A percentile compares a stretch with the other conserved stretches of the same genome.
These are phyloP conservation scores for Hippopotamyrus pictus DNA, from an alignment of 2,797 vertebrate species.

Conservation along the genomic window DNA sequence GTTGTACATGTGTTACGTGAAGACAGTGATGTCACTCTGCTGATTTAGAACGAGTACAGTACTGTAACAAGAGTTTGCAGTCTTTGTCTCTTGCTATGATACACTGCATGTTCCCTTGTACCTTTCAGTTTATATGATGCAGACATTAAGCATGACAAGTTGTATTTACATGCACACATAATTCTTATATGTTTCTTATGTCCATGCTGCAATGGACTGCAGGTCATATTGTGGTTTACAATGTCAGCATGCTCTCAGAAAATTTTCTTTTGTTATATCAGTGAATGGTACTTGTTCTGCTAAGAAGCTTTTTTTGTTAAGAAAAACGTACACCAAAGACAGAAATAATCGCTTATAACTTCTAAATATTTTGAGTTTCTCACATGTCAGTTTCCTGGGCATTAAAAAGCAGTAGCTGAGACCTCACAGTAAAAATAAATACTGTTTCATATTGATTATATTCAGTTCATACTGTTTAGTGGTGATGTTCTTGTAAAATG, in stretches of 20 bases:
- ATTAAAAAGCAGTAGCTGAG: neutral
- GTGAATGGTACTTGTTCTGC: neutral
- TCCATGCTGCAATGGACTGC: neutral
- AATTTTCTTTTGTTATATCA: neutral
- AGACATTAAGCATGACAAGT: neutral
- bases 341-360: neutral
- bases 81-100: neutral
- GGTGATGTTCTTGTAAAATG: slow-evolving; percentile 14
- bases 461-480: neutral
- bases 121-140: neutral
- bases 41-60: neutral
- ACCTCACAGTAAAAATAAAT: neutral
- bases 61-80: neutral
- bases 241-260: neutral
- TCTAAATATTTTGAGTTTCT: neutral
- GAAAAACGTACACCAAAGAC: neutral
- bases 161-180: neutral
- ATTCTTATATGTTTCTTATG: neutral
- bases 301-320: neutral
- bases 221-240: neutral
- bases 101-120: neutral
- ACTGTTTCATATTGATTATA: neutral
- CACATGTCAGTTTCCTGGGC: neutral
- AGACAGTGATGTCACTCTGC: neutral
- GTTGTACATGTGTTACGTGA: neutral